A percentile compares a stretch with the other conserved stretches of the same genome.
These are phyloP conservation scores for Champsocephalus gunnari DNA, from an alignment of 2,797 vertebrate genomes.

Conservation along the genomic window DNA sequence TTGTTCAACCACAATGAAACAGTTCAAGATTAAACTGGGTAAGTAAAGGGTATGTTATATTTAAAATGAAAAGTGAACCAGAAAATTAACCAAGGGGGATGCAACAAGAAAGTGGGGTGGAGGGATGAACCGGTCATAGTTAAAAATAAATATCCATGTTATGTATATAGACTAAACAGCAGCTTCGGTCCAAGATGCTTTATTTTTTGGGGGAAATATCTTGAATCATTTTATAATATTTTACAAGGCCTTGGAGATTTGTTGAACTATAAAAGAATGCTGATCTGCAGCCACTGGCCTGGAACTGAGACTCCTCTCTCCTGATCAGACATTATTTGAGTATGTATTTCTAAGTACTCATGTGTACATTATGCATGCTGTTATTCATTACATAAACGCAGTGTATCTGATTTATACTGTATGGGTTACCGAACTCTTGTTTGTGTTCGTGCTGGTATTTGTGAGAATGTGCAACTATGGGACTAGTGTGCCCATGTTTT, in stretches of 20 bases:
- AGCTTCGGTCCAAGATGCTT: slow-evolving; percentile 1
- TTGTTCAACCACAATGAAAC: not conserved
- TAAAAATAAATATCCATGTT: slow-evolving; percentile 11
- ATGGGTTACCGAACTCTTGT: slow-evolving; percentile 13
- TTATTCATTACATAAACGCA: slow-evolving; percentile 5
- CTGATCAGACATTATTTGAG: slow-evolving; percentile 21
- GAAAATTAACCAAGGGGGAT: not conserved
- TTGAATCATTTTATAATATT: slow-evolving; percentile 26
- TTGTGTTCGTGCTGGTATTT: slow-evolving; percentile 1
- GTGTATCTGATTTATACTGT: slow-evolving; percentile 7
- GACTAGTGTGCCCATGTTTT: slow-evolving; percentile 26
- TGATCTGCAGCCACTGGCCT: slow-evolving; percentile 14
- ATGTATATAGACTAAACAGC: not conserved
- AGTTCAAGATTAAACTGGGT: not conserved
- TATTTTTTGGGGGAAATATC: not conserved
- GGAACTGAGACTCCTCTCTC: slow-evolving; percentile 15
- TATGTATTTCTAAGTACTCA: slow-evolving; percentile 15
- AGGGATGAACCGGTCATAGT: slow-evolving; percentile 1
- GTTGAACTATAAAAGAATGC: slow-evolving; percentile 15
- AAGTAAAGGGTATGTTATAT: not conserved
- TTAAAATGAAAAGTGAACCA: no score
- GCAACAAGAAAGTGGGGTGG: not conserved
- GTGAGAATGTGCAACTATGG: slow-evolving; percentile 6
- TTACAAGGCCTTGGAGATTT: slow-evolving; percentile 19
- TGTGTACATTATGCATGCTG: not conserved